Conservation (phyloP, 2,888 invertebrate genomes). For the Baronia brevicornis region DNA sequence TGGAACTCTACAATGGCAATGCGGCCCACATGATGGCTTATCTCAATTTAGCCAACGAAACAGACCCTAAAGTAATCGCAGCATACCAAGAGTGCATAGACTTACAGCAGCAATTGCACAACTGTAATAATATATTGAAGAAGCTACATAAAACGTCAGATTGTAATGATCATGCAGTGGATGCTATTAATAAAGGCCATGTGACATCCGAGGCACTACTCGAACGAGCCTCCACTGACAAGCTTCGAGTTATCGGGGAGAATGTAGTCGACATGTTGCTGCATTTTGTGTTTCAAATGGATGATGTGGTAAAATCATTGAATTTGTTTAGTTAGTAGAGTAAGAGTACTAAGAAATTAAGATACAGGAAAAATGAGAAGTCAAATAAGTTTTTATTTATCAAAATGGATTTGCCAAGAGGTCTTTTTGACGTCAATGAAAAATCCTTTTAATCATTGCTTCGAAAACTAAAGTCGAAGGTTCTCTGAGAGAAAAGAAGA, state of each 20-base stretch:
- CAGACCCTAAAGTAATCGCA: conserved; percentile 69
- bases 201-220: conserved; percentile 59
- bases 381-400: no score
- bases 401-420: no score
- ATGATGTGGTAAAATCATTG: conserved; percentile 56
- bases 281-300: conserved; percentile 77
- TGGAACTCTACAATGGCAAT: conserved; percentile 87
- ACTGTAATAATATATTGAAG: conserved; percentile 84
- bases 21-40: conserved; percentile 90
- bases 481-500: no score
- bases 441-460: no score
- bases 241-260: conserved; percentile 87
- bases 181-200: conserved; percentile 42
- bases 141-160: conserved; percentile 79
- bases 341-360: no score
- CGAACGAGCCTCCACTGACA: conserved; percentile 85
- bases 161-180: conserved; percentile 41
- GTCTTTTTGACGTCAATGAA: no score
- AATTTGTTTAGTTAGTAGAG: no score
- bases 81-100: conserved; percentile 86
- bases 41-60: conserved; percentile 79
- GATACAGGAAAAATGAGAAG: no score
- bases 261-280: conserved; percentile 87
- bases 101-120: conserved; percentile 91
- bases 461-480: no score